Evolutionary conservation across 2,113 vertebrate species (phyloP), one percentile per base, ranked within the genome.

Genomic region (Malurus alboscapulatus): DNA sequence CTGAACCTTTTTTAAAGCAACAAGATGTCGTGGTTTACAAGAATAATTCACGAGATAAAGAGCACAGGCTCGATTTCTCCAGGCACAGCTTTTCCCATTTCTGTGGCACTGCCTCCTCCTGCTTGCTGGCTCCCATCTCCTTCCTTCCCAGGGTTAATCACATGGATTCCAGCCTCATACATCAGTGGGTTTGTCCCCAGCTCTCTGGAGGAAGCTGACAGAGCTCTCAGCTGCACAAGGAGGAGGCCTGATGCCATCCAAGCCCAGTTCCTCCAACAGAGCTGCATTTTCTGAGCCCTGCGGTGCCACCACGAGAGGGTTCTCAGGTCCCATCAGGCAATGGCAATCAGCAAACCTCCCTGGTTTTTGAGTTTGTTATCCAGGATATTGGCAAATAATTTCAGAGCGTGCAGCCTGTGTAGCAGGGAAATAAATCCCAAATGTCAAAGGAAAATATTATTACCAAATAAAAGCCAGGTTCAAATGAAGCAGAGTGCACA

Each of bases 231-330:
- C 10, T 5, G 12, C 20, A 50, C 15, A 27, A 61, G 75, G 59
- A 73, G 34, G 71, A 85, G 62, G 45, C 25, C 78, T 65, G 34
- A 4, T 36, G 21, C 5, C 34, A 19, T 11, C 29, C 58, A 36
- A 65, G 13, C 40, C 20, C 14, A 5, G 10, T 9, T 45, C 73
- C 50, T 36, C 44, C 10, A 34, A 15, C 18, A 66, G 38, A 66
- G 29, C 1, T 7, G 14, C 10, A 21, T 10, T 76, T 25, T 11
- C 67, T 54, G 78, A 76, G 84, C 53, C 9, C n/a, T 9, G 54
- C 0, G 5, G 3, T 54, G 22, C 58, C 21, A 4, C 32, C 1
- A 5, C 0, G 27, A 42, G 57, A 24, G 22, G 1, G 42, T 7
- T 63, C 21, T 3, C 67, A 30, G 38, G 6, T 61, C 38, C 68